Evolutionary conservation across 2,888 invertebrate genomes (phyloP).

Genomic region (Apamea sordens): DNA sequence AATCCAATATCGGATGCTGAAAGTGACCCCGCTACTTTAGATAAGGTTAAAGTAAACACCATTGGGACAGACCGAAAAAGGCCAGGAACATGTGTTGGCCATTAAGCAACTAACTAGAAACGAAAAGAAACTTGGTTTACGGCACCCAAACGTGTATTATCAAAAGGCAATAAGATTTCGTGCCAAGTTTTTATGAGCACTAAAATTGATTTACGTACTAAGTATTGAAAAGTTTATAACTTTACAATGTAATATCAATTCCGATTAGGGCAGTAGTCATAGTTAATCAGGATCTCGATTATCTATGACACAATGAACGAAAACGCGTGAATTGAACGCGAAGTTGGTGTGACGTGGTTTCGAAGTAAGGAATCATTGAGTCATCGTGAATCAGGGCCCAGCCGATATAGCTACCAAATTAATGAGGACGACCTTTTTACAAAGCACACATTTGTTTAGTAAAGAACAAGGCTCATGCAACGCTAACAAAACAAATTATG

Average conservation of each 20-base stretch:
- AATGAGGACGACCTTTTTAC: slow-evolving; percentile 52
- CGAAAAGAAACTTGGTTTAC: slow-evolving; percentile 4
- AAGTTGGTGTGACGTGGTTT: neutral
- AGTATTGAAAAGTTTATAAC: slow-evolving; percentile 25
- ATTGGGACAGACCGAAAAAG: neutral
- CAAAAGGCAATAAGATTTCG: slow-evolving; percentile 28
- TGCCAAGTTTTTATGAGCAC: slow-evolving; percentile 39
- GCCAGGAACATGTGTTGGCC: slow-evolving; percentile 12
- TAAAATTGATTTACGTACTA: slow-evolving; percentile 36
- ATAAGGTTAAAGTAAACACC: neutral
- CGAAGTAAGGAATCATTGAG: neutral
- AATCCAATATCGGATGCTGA: neutral
- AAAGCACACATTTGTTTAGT: slow-evolving; percentile 54
- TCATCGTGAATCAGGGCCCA: neutral
- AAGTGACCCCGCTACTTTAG: neutral
- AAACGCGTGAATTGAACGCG: neutral
- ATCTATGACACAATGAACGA: neutral
- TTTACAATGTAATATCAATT: slow-evolving; percentile 24
- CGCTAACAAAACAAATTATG: slow-evolving; percentile 65
- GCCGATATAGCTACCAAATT: neutral
- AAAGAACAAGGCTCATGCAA: slow-evolving; percentile 49
- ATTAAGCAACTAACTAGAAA: slow-evolving; percentile 18
- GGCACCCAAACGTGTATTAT: slow-evolving; percentile 17
- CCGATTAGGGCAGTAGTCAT: slow-evolving; percentile 1
- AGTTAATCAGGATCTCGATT: neutral